Base-by-base conservation (phyloP, 1,140 invertebrate genomes). In the Teleogryllus occipitalis region DNA sequence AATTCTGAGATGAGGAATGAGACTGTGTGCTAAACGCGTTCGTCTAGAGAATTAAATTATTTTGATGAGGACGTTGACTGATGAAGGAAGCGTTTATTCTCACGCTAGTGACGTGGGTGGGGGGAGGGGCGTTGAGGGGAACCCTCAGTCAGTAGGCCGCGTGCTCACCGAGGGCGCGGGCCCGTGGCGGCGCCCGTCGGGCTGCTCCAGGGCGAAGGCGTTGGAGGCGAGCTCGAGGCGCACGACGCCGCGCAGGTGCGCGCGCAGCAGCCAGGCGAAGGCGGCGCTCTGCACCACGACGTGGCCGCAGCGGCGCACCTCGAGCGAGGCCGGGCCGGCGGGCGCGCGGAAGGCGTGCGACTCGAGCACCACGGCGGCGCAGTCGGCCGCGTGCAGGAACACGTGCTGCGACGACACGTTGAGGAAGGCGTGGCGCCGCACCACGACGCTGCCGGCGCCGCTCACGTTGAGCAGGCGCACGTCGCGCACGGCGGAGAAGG, bases 251-350 rank as follows among this genome's bases (percentile, higher is more conserved):
- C 83, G 87, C 76, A 92, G 87, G 65, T 84, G 87, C 82, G 92
- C 88, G 80, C 88, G 87, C 21, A 90, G 85, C 14, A 92, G 85
- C 87, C 90, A 90, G 12, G 90, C 90, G 81, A 93, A 93, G 0
- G 91, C 89, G 72, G 88, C 86, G 14, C 88, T 87, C 79, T 90
- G 89, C 65, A 93, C 87, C 6, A 87, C 85, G 5, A 92, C 91
- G 80, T 87, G 84, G 72, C 85, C 86, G 83, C 89, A 90, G 77
- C 87, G 85, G 46, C 85, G 86, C 82, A 92, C 89, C 76, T 86
- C 86, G 0, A 90, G 87, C 46, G 89, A 89, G 7, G 91, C 85
- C 8, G 90, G 89, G n/a, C 90, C 90, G 7, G 47, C 22, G 27
- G 48, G 74, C 74, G 49, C 77, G 46, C 80, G 78, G 74, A 81